Conservation (phyloP, 2,113 vertebrate genomes). For the Boulengeromyrus knoepffleri region DNA sequence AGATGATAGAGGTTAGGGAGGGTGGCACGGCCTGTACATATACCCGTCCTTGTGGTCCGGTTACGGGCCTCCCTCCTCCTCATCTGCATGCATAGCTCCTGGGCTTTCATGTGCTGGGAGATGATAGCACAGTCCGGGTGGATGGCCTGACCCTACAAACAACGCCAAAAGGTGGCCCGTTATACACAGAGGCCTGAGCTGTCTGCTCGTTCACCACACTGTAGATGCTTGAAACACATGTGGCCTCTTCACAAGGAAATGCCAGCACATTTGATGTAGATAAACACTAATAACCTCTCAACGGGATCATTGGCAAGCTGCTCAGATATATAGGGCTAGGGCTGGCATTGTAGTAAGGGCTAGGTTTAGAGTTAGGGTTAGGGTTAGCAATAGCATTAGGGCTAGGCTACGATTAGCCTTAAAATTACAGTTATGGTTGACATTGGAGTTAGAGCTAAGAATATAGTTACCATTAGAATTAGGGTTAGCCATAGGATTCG, state of each 20-base stretch:
- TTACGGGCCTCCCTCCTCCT: slow-evolving; percentile 51
- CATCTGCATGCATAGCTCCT: slow-evolving; percentile 49
- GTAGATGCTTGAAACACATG: not conserved
- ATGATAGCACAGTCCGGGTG: slow-evolving; percentile 65
- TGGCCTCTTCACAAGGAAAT: not conserved
- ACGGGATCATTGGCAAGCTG: not conserved
- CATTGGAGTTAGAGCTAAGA: not conserved
- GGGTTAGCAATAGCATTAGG: not conserved
- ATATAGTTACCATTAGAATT: not conserved
- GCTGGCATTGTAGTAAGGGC: not conserved
- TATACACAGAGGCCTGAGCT: not conserved
- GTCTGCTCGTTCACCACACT: not conserved
- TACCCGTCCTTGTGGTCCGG: slow-evolving; percentile 45
- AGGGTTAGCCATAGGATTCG: not conserved
- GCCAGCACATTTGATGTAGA: not conserved
- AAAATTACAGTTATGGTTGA: not conserved
- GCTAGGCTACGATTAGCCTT: not conserved
- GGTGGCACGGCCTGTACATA: not conserved
- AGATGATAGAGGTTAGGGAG: not conserved
- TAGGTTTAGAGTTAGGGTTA: not conserved
- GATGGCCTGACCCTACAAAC: slow-evolving; percentile 49
- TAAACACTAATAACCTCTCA: not conserved
- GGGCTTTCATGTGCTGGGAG: slow-evolving; percentile 52
- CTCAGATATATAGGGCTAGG: not conserved
- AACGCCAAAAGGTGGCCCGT: slow-evolving; percentile 17